These are phyloP conservation scores for Pseudopipra pipra DNA, from an alignment of 2,113 vertebrate species.

Conservation along the genomic window DNA sequence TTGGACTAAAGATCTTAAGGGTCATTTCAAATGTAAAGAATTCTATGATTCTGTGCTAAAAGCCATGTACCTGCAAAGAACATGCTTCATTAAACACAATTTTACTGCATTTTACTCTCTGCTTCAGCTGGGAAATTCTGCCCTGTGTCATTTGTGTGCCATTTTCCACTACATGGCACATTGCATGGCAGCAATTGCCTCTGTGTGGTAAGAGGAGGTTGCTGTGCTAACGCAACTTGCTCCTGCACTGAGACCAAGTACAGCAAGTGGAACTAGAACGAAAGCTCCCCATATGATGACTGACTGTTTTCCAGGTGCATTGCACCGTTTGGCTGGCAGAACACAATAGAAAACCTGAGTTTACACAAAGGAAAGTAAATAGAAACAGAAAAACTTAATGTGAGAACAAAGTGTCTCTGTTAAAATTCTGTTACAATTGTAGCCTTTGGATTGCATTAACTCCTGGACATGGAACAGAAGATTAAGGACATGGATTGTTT, in stretches of 20 bases:
- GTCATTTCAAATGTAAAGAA: not conserved
- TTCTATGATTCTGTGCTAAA: not conserved
- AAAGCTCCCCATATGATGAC: not conserved
- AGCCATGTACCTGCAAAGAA: not conserved
- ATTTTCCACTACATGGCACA: not conserved
- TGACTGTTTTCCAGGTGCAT: not conserved
- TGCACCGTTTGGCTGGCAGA: not conserved
- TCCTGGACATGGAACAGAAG: not conserved
- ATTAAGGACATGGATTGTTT: not conserved
- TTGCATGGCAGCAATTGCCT: not conserved
- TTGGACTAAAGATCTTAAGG: not conserved
- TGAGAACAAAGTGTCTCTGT: not conserved
- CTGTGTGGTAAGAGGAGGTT: not conserved
- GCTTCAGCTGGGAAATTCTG: not conserved
- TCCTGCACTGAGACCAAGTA: not conserved
- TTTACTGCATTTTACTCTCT: not conserved
- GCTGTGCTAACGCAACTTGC: not conserved
- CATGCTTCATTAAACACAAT: fast-evolving
- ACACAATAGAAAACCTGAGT: not conserved
- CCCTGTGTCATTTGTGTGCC: not conserved
- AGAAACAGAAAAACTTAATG: not conserved
- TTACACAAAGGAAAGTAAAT: not conserved
- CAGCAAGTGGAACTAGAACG: not conserved
- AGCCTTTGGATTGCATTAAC: not conserved
- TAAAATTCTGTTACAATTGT: not conserved